Evolutionary conservation across 2,888 invertebrate genomes (phyloP).

Genomic region (Pseudococcus jackbeardsleyi): DNA sequence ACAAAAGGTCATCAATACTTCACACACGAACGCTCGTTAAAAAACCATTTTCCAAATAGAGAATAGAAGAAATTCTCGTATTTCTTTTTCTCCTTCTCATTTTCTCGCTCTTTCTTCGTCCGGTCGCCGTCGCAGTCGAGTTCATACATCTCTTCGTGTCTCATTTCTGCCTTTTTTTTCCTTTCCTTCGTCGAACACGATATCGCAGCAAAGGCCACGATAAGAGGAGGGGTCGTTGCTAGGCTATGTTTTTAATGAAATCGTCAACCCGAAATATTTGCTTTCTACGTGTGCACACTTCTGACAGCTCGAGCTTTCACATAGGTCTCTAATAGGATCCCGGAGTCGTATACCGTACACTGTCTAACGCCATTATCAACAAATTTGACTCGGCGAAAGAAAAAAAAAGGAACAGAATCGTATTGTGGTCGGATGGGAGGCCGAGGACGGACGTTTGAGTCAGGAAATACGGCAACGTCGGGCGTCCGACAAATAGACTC

Average conservation of each 20-base stretch:
- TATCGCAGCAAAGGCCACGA: not conserved
- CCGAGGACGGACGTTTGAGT: no score
- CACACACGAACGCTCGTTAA: slow-evolving; percentile 48
- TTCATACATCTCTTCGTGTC: not conserved
- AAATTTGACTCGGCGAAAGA: not conserved
- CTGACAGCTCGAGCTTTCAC: not conserved
- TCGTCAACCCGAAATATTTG: slow-evolving; percentile 16
- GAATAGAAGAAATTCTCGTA: not conserved
- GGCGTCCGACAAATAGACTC: no score
- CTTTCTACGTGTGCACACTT: slow-evolving; percentile 1
- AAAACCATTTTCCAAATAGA: slow-evolving; percentile 52
- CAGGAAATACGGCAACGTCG: no score
- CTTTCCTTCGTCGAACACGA: not conserved
- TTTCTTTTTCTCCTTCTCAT: not conserved
- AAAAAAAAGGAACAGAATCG: no score
- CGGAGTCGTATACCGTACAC: not conserved
- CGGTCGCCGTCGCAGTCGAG: not conserved
- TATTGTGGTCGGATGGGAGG: no score
- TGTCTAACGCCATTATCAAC: not conserved
- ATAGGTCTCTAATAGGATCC: not conserved
- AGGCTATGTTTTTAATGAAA: slow-evolving; percentile 35
- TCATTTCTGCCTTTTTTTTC: not conserved
- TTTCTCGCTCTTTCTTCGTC: not conserved
- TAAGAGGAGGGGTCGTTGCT: not conserved
- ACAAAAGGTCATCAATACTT: slow-evolving; percentile 24